A percentile compares a stretch with the other conserved stretches of the same genome.
Conservation (phyloP, 2,797 vertebrate genomes). For the Botia almorhae region DNA sequence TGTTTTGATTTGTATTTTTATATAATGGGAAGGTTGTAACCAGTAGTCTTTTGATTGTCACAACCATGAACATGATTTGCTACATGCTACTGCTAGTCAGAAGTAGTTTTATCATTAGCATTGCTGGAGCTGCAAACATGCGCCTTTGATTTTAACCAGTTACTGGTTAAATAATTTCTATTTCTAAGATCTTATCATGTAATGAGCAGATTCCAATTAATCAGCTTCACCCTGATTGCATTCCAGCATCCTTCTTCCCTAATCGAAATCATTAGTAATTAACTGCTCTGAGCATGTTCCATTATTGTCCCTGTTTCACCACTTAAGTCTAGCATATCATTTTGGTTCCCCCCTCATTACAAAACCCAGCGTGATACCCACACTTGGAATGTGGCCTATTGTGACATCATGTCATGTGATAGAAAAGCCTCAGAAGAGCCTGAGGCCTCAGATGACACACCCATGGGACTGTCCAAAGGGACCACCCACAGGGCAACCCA, state of each 20-base stretch:
- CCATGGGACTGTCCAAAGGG: background rate
- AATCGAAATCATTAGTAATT: conserved; percentile 67
- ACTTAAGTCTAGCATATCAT: conserved; percentile 41
- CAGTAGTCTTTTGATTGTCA: background rate
- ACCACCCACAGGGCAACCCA: background rate
- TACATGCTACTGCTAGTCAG: background rate
- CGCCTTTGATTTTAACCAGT: conserved; percentile 46
- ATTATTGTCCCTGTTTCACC: conserved; percentile 59
- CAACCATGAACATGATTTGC: background rate
- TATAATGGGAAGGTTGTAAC: background rate
- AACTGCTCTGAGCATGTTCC: conserved; percentile 64
- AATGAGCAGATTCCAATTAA: conserved; percentile 61
- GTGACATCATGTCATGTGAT: conserved; percentile 29
- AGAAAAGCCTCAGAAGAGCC: background rate
- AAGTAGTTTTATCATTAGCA: background rate
- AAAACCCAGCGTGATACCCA: conserved; percentile 20
- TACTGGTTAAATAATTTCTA: conserved; percentile 41
- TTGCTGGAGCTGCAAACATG: conserved; percentile 1
- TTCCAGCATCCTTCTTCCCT: conserved; percentile 56
- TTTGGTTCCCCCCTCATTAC: conserved; percentile 52
- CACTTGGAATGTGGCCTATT: conserved; percentile 2
- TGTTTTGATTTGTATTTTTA: too few relatives aligned
- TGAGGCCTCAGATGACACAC: background rate
- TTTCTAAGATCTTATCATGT: conserved; percentile 44
- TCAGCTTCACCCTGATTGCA: conserved; percentile 62